Percentiles rank a stretch among this genome's conserved stretches.
Conservation (phyloP, 1,140 invertebrate genomes). For the Propsilocerus akamusi region DNA sequence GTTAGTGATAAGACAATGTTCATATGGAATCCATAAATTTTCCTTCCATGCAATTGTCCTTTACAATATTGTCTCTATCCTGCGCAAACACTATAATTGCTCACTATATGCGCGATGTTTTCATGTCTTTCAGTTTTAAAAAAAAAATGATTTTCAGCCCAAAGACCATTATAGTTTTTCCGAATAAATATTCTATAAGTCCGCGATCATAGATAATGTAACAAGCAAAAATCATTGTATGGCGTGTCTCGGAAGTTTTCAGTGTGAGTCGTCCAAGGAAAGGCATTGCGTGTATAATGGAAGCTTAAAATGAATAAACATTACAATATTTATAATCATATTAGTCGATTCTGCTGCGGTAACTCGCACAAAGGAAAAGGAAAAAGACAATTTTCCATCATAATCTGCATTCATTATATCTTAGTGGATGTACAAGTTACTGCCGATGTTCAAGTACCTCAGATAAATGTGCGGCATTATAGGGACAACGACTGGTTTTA, state of each 20-base stretch:
- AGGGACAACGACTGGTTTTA: too few species aligned
- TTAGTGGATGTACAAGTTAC: too few species aligned
- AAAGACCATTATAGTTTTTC: neutral
- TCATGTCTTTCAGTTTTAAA: too few species aligned
- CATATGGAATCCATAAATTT: neutral
- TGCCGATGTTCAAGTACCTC: too few species aligned
- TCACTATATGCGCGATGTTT: too few species aligned
- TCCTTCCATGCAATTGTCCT: neutral
- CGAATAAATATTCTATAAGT: slow-evolving; percentile 1
- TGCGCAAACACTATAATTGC: too few species aligned
- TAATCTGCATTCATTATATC: too few species aligned
- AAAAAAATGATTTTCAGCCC: too few species aligned
- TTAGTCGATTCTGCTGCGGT: too few species aligned
- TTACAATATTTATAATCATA: neutral
- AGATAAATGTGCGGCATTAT: too few species aligned
- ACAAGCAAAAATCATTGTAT: slow-evolving; percentile 3
- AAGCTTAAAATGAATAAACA: slow-evolving; percentile 3
- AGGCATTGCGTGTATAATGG: neutral
- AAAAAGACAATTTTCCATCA: too few species aligned
- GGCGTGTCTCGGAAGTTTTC: neutral
- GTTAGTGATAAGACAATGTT: neutral
- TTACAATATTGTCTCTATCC: neutral
- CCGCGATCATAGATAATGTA: neutral
- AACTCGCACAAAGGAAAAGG: too few species aligned
- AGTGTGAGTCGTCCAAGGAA: neutral